Base-by-base conservation (phyloP, 2,113 vertebrate genomes). In the Trichechus manatus region DNA sequence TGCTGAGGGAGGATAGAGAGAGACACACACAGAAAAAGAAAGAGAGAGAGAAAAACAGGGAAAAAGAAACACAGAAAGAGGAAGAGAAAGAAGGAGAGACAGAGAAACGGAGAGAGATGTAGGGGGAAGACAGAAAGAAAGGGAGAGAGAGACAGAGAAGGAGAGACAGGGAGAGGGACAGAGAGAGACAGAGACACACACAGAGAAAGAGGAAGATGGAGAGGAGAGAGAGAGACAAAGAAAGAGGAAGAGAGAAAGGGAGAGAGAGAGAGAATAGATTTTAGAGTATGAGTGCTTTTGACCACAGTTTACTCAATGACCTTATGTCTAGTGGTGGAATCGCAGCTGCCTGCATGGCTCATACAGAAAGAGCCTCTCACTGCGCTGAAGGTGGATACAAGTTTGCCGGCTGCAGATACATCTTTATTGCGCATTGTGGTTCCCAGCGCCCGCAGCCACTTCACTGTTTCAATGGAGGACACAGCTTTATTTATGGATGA, bases 271-370 rank as follows among this genome's bases (percentile, higher is more conserved):
- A 23, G 79, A 13, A 15, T 27, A 44, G 39, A 64, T 5, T 17
- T 79, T 25, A 19, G 27, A n/a, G 17, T 1, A 20, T n/a, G 63
- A 29, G 27, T 1, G 9, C 6, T 29, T 33, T 27, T 27, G 33
- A 42, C 42, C 9, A 7, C 63, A 1, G 39, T 19, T 9, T 23
- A 0, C 77, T 15, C 31, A 0, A 44, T 8, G 33, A 5, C 2
- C 23, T 50, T 31, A 10, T 19, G 19, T 39, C 36, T n/a, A 9
- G 13, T 36, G 68, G 36, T 59, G 39, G 63, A 74, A 29, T 9
- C 10, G 3, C 39, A 39, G 39, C 39, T 39, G 39, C 39, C 39
- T 39, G 39, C 3, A 3, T 39, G 33, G 39, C 47, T 10, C 47
- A 47, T 10, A 39, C 70, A 68, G 70, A 17, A 68, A 33, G 53